These are phyloP conservation scores for Eremobia ochroleuca DNA, from an alignment of 2,888 invertebrate genomes.

Conservation along the genomic window DNA sequence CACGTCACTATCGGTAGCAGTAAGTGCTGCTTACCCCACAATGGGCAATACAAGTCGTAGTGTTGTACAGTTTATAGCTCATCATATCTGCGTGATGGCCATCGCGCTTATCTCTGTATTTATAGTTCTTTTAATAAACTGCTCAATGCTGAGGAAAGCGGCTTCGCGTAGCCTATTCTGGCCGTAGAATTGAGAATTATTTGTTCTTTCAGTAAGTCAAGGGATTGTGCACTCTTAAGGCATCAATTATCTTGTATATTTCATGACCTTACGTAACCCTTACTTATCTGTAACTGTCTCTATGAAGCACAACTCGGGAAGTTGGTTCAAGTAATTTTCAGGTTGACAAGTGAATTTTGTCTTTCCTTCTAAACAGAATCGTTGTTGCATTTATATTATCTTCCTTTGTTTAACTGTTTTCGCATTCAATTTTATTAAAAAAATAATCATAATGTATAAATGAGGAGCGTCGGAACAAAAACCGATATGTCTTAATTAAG, in stretches of 20 bases:
- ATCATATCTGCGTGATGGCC: conserved; percentile 66
- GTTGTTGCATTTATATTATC: background rate
- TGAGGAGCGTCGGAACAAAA: too few relatives aligned
- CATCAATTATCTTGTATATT: background rate
- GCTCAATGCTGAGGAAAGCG: conserved; percentile 24
- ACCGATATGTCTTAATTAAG: too few relatives aligned
- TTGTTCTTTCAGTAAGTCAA: background rate
- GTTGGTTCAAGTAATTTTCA: background rate
- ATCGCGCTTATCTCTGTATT: conserved; percentile 56
- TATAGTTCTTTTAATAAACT: conserved; percentile 61
- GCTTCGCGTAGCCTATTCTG: conserved; percentile 26
- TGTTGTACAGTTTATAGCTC: conserved; percentile 65
- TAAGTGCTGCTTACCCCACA: conserved; percentile 39
- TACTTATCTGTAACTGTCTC: background rate
- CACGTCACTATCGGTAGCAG: conserved; percentile 41
- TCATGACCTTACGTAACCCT: background rate
- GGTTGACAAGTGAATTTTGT: background rate
- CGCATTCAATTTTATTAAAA: background rate
- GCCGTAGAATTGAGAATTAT: background rate
- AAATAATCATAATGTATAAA: background rate
- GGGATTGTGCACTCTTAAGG: background rate
- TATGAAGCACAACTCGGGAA: background rate
- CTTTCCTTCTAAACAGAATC: background rate
- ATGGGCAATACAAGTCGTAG: conserved; percentile 35
- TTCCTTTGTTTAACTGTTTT: background rate